Conservation (phyloP, 2,888 invertebrate species). For the Dugesia japonica region DNA sequence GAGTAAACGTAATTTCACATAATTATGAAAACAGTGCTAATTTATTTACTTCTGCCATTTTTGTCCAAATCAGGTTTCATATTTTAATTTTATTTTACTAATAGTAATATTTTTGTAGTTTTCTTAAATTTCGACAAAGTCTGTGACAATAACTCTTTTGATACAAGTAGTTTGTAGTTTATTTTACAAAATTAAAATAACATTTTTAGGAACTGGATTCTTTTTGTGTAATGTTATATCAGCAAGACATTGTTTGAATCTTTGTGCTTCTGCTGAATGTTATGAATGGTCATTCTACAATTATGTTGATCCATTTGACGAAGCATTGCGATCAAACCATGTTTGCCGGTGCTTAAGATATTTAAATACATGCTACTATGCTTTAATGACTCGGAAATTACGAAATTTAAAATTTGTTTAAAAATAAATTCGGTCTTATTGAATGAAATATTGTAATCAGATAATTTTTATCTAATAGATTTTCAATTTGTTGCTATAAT, state of each 20-base stretch:
- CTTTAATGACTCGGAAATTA: neutral
- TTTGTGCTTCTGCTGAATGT: neutral
- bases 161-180: neutral
- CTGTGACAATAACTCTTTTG: neutral
- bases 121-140: neutral
- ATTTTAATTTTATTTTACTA: neutral
- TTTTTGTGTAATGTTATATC: neutral
- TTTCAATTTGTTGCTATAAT: too few relatives aligned
- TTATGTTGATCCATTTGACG: neutral
- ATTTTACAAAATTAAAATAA: too few relatives aligned
- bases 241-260: neutral
- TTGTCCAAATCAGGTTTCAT: neutral
- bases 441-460: too few relatives aligned
- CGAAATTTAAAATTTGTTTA: neutral
- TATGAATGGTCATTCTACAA: neutral
- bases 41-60: neutral
- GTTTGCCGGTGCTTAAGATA: neutral
- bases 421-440: too few relatives aligned
- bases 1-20: too few relatives aligned
- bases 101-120: neutral
- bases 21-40: neutral
- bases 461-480: too few relatives aligned
- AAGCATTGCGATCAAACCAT: neutral
- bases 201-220: neutral
- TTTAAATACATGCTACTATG: neutral